A percentile compares a stretch with the other conserved stretches of the same genome.
Evolutionary conservation across 53 echinoderm and acorn worm genomes (phyloP).

Genomic region (Zoroaster sp.): DNA sequence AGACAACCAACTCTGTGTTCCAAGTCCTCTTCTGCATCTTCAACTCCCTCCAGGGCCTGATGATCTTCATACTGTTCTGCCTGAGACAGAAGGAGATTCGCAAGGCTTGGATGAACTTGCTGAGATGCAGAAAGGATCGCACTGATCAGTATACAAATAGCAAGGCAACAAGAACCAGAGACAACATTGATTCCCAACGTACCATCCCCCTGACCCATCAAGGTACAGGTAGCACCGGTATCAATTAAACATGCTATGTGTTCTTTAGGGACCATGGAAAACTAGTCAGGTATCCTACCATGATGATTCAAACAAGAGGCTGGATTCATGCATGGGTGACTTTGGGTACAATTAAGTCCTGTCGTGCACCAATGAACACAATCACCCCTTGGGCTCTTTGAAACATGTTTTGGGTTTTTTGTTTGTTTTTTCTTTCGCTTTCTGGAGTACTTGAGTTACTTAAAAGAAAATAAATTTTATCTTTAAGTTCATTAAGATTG

Average conservation of each 20-base stretch:
- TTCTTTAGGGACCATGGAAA: background rate
- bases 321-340: too few species aligned
- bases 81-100: constrained; percentile 56
- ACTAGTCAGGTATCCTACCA: too few species aligned
- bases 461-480: too few species aligned
- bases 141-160: background rate
- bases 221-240: background rate
- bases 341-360: too few species aligned
- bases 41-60: constrained; percentile 74
- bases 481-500: too few species aligned
- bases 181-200: background rate
- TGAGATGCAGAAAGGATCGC: background rate
- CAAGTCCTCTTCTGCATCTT: constrained; percentile 77
- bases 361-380: too few species aligned
- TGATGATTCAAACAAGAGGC: too few species aligned
- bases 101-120: constrained; percentile 40
- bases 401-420: too few species aligned
- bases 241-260: background rate
- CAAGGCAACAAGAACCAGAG: background rate
- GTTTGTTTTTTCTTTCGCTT: too few species aligned
- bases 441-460: too few species aligned
- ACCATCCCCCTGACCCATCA: background rate
- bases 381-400: too few species aligned
- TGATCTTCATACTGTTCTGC: constrained; percentile 73
- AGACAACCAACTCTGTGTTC: constrained; percentile 34